These are phyloP conservation scores for Cynodonichthys magdalenae DNA, from an alignment of 2,797 vertebrate genomes.

Conservation along the genomic window DNA sequence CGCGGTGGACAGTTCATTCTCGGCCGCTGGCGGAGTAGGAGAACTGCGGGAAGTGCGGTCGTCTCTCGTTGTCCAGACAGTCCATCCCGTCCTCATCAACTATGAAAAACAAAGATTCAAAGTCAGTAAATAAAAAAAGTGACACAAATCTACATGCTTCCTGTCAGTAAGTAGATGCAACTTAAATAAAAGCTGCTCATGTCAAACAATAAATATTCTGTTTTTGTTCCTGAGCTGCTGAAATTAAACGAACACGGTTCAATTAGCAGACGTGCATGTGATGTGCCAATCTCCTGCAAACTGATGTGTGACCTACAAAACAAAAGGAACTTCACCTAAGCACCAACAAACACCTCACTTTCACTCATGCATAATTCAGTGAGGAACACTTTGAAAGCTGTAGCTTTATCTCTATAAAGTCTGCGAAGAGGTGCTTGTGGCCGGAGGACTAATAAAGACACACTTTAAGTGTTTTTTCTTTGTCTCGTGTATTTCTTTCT, in stretches of 20 bases:
- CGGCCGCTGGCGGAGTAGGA: constrained; percentile 98
- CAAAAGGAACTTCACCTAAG: constrained; percentile 51
- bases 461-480: neutral
- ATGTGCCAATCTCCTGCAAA: constrained; percentile 45
- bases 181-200: neutral
- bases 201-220: neutral
- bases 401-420: constrained; percentile 48
- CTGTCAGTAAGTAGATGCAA: too few species aligned
- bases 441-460: constrained; percentile 35
- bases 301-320: constrained; percentile 53
- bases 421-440: constrained; percentile 51
- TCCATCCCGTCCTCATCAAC: constrained; percentile 98
- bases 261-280: constrained; percentile 46
- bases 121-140: too few species aligned
- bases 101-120: constrained; percentile 42
- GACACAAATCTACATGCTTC: too few species aligned
- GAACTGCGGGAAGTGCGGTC: constrained; percentile 97
- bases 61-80: constrained; percentile 93
- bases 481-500: too few species aligned
- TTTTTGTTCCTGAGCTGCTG: constrained; percentile 4
- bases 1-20: constrained; percentile 81
- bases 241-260: constrained; percentile 31
- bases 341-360: constrained; percentile 38
- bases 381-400: constrained; percentile 43
- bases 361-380: constrained; percentile 65